Conservation (phyloP, 1,140 invertebrate species). For the Ceratoteleas bidentatus region DNA sequence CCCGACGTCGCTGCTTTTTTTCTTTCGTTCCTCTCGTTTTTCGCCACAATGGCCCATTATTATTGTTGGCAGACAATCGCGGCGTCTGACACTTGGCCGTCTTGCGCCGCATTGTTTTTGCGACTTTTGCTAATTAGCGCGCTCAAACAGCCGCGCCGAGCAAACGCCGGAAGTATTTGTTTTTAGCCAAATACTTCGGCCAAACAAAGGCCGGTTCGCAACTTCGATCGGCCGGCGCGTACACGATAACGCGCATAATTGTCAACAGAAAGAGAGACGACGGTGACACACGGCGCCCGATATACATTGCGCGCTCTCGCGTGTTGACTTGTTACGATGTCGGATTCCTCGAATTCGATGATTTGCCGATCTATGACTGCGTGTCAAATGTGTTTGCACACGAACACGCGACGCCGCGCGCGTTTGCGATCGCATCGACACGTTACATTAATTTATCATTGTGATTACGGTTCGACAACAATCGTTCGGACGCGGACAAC, state of each 20-base stretch:
- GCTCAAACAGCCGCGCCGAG: not conserved
- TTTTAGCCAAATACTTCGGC: slow-evolving; percentile 55
- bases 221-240: slow-evolving; percentile 45
- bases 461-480: slow-evolving; percentile 65
- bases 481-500: slow-evolving; percentile 50
- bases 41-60: slow-evolving; percentile 74
- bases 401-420: slow-evolving; percentile 67
- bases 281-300: slow-evolving; percentile 73
- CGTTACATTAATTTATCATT: slow-evolving; percentile 70
- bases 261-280: slow-evolving; percentile 78
- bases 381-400: slow-evolving; percentile 77
- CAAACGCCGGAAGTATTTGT: slow-evolving; percentile 28
- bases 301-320: slow-evolving; percentile 77
- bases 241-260: slow-evolving; percentile 74
- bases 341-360: slow-evolving; percentile 77
- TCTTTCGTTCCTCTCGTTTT: too few species aligned
- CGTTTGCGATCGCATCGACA: slow-evolving; percentile 71
- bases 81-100: slow-evolving; percentile 66
- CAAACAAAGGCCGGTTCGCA: slow-evolving; percentile 42
- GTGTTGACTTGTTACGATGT: slow-evolving; percentile 81
- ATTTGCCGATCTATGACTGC: slow-evolving; percentile 79
- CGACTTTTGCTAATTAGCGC: slow-evolving; percentile 12
- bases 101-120: slow-evolving; percentile 9
- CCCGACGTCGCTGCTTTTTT: slow-evolving; percentile 50
- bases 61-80: slow-evolving; percentile 72